phyloP scores from a whole-genome alignment of 2,888 invertebrate species.

The Eupeodes luniger region DNA sequence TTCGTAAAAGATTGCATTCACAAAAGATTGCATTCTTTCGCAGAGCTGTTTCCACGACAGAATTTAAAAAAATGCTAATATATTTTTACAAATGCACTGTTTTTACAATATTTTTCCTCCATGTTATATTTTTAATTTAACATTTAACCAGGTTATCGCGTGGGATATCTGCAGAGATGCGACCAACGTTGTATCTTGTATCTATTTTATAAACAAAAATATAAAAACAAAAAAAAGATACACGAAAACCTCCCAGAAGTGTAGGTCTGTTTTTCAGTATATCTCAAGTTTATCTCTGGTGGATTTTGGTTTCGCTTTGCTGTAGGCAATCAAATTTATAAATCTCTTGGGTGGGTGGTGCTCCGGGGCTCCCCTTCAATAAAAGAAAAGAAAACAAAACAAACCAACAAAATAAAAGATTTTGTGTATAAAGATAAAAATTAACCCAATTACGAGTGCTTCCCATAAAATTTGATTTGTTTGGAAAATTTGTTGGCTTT shows the following conservation, averaged over 20 bases:
- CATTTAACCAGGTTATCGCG: constrained; percentile 66
- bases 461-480: constrained; percentile 60
- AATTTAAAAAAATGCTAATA: no score
- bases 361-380: background rate
- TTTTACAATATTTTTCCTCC: background rate
- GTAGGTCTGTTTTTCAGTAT: background rate
- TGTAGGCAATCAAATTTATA: constrained; percentile 45
- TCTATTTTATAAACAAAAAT: constrained; percentile 24
- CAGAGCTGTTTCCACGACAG: no score
- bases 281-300: constrained; percentile 23
- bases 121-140: constrained; percentile 20
- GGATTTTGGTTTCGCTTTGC: constrained; percentile 19
- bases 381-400: background rate
- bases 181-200: constrained; percentile 17
- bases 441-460: constrained; percentile 63
- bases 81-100: background rate
- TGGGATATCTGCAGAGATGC: constrained; percentile 64
- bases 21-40: no score
- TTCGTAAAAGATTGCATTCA: no score
- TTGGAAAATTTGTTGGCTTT: constrained; percentile 32
- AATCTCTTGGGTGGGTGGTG: constrained; percentile 33
- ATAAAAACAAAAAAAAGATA: constrained; percentile 11
- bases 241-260: background rate
- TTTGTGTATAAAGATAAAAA: constrained; percentile 36
- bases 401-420: constrained; percentile 1